Conservation (phyloP, 2,113 vertebrate species). For the Thymallus thymallus region DNA sequence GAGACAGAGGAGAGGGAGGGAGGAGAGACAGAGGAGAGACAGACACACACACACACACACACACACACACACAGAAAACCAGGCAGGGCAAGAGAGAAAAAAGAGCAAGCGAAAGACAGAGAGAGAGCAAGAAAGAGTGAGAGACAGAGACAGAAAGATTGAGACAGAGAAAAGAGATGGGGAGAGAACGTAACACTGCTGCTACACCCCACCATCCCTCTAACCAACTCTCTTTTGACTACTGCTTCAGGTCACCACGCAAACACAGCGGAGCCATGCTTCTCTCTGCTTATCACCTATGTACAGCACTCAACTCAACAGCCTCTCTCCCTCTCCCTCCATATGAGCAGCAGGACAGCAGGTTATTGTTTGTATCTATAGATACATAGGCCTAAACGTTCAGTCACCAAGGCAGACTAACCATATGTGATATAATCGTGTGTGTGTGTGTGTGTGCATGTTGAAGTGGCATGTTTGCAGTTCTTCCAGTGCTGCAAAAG, state of each 20-base stretch:
- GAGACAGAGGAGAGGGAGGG: too few species aligned
- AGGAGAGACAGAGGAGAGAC: too few species aligned
- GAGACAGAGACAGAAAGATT: not conserved
- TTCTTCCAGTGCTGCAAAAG: constrained; percentile 4
- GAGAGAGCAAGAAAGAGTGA: not conserved
- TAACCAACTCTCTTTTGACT: constrained; percentile 14
- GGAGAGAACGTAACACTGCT: not conserved
- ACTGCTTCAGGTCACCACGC: constrained; percentile 1
- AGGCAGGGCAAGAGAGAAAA: too few species aligned
- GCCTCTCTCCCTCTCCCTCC: constrained; percentile 53
- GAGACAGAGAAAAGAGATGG: not conserved
- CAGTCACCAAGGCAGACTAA: constrained; percentile 17
- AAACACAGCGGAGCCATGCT: constrained; percentile 20
- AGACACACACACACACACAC: too few species aligned
- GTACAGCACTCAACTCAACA: constrained; percentile 45
- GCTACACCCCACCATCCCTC: not conserved
- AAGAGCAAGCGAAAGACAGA: not conserved
- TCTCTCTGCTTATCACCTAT: constrained; percentile 57
- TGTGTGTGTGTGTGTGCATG: not conserved
- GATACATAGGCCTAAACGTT: not conserved
- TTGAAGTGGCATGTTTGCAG: constrained; percentile 3
- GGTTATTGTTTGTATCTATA: constrained; percentile 9
- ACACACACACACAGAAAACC: too few species aligned
- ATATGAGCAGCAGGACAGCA: constrained; percentile 48
- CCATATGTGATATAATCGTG: constrained; percentile 4